These are phyloP conservation scores for Pagrus major DNA, from an alignment of 2,113 vertebrate species.

Conservation along the genomic window DNA sequence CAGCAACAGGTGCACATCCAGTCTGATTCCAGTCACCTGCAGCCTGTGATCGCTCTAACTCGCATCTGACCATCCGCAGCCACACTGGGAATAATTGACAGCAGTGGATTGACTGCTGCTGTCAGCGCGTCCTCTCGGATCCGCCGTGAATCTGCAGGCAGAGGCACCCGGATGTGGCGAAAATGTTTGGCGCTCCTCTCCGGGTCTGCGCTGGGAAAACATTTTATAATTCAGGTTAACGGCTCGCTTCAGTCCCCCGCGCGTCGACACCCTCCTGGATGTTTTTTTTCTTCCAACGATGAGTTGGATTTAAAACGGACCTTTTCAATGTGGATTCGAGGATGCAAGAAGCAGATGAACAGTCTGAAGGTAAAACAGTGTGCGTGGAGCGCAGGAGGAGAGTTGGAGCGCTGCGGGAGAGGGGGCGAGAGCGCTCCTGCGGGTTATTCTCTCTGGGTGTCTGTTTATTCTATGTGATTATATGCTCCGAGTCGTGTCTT, in stretches of 20 bases:
- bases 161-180: constrained; percentile 85
- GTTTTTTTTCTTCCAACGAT: constrained; percentile 60
- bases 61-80: constrained; percentile 10
- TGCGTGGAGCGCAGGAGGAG: constrained; percentile 55
- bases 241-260: constrained; percentile 31
- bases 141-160: constrained; percentile 66
- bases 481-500: not conserved
- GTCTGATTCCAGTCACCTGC: not conserved
- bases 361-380: constrained; percentile 81
- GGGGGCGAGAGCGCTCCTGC: constrained; percentile 51
- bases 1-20: constrained; percentile 53
- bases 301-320: constrained; percentile 74
- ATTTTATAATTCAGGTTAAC: constrained; percentile 62
- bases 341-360: constrained; percentile 85
- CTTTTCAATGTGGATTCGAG: constrained; percentile 84
- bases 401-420: constrained; percentile 55
- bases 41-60: not conserved
- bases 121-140: constrained; percentile 57
- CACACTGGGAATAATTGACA: constrained; percentile 34
- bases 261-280: constrained; percentile 39
- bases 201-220: constrained; percentile 67
- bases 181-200: constrained; percentile 77
- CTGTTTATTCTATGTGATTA: constrained; percentile 12
- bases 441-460: constrained; percentile 46
- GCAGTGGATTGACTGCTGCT: constrained; percentile 52